Evolutionary conservation across 1,140 invertebrate genomes (phyloP).

Genomic region (Galendromus occidentalis): DNA sequence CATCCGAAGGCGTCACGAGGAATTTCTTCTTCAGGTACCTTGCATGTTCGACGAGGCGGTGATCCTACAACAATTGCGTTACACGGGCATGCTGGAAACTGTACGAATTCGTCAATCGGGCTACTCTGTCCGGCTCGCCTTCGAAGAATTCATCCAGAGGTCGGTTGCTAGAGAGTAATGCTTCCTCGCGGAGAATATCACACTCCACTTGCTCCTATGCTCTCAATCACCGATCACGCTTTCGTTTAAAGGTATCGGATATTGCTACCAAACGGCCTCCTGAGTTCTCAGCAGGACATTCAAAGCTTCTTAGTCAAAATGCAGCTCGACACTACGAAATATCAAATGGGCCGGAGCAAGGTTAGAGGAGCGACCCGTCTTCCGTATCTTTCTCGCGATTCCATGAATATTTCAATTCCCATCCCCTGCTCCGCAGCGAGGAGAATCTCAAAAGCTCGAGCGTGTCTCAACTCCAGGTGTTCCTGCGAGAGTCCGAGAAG

Average conservation of each 20-base stretch:
- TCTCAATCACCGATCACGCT: too few species aligned
- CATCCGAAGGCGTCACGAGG: too few species aligned
- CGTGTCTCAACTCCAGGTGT: constrained; percentile 40
- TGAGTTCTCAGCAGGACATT: constrained; percentile 58
- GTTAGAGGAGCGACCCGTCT: constrained; percentile 21
- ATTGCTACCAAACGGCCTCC: constrained; percentile 59
- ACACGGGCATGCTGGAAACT: constrained; percentile 92
- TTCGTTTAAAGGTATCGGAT: constrained; percentile 65
- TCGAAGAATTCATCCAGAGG: constrained; percentile 80
- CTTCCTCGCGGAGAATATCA: too few species aligned
- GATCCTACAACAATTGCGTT: constrained; percentile 62
- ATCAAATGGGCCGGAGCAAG: constrained; percentile 72
- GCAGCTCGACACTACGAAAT: constrained; percentile 65
- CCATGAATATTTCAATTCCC: not conserved
- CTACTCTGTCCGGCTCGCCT: constrained; percentile 76
- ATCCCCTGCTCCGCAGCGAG: too few species aligned
- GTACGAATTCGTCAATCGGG: constrained; percentile 83
- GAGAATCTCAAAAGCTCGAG: too few species aligned
- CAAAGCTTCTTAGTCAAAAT: constrained; percentile 52
- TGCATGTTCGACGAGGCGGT: constrained; percentile 83
- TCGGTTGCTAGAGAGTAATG: too few species aligned
- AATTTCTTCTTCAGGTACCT: constrained; percentile 37
- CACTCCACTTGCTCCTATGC: too few species aligned
- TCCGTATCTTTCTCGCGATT: constrained; percentile 10
- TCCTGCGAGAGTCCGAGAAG: constrained; percentile 81